Base-by-base conservation (phyloP, 2,888 invertebrate species). In the Caenorhabditis imperialis region DNA sequence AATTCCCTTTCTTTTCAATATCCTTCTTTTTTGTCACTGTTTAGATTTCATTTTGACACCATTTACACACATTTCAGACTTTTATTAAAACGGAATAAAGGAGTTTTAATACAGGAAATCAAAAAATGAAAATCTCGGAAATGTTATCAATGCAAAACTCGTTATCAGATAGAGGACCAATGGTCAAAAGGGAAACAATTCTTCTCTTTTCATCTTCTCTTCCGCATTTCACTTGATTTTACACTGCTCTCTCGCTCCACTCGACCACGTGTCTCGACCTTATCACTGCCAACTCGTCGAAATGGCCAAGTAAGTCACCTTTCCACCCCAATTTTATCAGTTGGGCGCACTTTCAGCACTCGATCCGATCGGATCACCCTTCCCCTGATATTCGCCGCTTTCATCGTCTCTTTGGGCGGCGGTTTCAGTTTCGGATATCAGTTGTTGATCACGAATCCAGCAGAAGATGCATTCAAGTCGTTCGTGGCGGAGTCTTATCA, bases 341-440 rank as follows among this genome's bases (percentile, higher is more conserved):
- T n/a, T n/a, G n/a, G n/a, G n/a, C n/a, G n/a, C n/a, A 12, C 23
- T n/a, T 48, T 1, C 48, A 48, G 48, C 27, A 48, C 27, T 30
- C 48, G 48, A 1, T 14, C 30, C 30, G 30, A 30, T 30, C 48
- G 48, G 2, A 48, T 48, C 48, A 48, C 48, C 3, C 7, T 5
- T 12, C 48, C 30, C 7, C 30, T 48, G 10, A 18, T 33, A 10
- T 48, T 48, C 30, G 48, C 48, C 18, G 48, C 48, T 18, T n/a
- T 16, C 4, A 48, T 48, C 25, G 48, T 48, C 14, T 63, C 48
- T n/a, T 33, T 73, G 6, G 81, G 77, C 8, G 77, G 82, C 2
- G 63, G 69, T 1, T 83, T 83, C 70, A 78, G 83, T 42, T 80
- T 81, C 44, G 82, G 82, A 33, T 81, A 78, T 40, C 83, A 83